A percentile compares a stretch with the other conserved stretches of the same genome.
Conservation (phyloP, 2,113 vertebrate genomes). For the Phaethon lepturus region DNA sequence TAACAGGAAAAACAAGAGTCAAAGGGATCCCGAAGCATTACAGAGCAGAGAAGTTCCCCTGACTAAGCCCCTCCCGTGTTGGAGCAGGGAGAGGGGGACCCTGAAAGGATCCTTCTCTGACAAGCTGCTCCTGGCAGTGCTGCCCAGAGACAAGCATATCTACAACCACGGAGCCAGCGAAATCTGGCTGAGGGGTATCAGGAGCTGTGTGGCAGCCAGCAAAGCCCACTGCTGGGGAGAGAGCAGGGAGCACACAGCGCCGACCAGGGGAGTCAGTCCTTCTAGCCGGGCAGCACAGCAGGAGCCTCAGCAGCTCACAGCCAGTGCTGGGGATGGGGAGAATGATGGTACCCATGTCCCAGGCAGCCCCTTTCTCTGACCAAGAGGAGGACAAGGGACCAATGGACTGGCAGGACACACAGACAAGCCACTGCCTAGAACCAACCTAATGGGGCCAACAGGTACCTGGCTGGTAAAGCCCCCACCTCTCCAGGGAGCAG, state of each 20-base stretch:
- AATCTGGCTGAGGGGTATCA: not conserved
- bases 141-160: not conserved
- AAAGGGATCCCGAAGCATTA: not conserved
- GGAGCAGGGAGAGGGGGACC: not conserved
- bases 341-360: not conserved
- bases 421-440: not conserved
- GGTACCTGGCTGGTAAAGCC: not conserved
- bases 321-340: accelerated
- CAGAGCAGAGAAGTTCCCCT: not conserved
- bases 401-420: not conserved
- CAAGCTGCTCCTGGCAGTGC: not conserved
- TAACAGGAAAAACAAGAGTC: not conserved
- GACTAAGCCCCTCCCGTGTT: not conserved
- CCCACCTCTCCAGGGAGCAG: accelerated
- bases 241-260: not conserved
- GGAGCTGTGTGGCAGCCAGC: not conserved
- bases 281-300: not conserved
- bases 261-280: not conserved
- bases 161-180: not conserved
- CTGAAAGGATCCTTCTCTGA: not conserved
- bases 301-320: not conserved
- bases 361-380: not conserved
- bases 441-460: not conserved
- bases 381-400: not conserved
- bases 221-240: not conserved